phyloP scores from a whole-genome alignment of 64 coral and sea anemone genomes.

The Orbicella faveolata region DNA sequence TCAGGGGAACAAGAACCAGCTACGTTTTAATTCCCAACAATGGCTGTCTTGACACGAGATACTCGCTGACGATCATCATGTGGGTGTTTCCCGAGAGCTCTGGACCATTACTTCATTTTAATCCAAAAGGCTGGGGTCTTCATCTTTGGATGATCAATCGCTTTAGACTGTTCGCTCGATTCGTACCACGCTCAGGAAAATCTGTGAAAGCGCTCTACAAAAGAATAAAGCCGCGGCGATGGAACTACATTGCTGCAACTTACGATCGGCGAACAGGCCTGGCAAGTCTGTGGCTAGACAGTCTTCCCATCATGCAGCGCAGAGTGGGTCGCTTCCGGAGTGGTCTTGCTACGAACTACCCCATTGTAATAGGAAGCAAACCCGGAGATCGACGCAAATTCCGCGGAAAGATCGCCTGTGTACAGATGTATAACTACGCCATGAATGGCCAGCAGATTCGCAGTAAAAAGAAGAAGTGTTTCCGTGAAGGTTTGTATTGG shows the following conservation, averaged over 20 bases:
- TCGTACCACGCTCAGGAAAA: neutral
- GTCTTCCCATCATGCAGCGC: slow-evolving; percentile 16
- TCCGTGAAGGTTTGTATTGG: slow-evolving; percentile 1
- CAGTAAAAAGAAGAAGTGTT: slow-evolving; percentile 44
- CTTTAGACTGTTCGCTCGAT: slow-evolving; percentile 35
- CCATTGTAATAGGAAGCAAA: slow-evolving; percentile 51
- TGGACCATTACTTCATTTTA: slow-evolving; percentile 70
- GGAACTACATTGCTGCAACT: slow-evolving; percentile 69
- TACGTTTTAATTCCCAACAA: slow-evolving; percentile 69
- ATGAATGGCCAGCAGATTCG: slow-evolving; percentile 43
- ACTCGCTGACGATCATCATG: slow-evolving; percentile 53
- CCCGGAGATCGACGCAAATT: slow-evolving; percentile 44
- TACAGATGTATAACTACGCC: slow-evolving; percentile 69
- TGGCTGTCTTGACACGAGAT: slow-evolving; percentile 64
- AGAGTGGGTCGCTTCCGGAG: slow-evolving; percentile 31
- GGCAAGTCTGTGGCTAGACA: slow-evolving; percentile 56
- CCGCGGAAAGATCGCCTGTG: slow-evolving; percentile 61
- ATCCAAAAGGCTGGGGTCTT: slow-evolving; percentile 30
- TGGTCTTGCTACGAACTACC: slow-evolving; percentile 52
- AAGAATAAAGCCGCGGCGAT: slow-evolving; percentile 26
- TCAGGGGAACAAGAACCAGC: slow-evolving; percentile 55
- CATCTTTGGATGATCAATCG: slow-evolving; percentile 16
- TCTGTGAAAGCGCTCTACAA: neutral
- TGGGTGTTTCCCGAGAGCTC: slow-evolving; percentile 66
- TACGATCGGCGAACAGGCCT: slow-evolving; percentile 44